Evolutionary conservation across 2,888 invertebrate genomes (phyloP).

Genomic region (Brachyptera putata): DNA sequence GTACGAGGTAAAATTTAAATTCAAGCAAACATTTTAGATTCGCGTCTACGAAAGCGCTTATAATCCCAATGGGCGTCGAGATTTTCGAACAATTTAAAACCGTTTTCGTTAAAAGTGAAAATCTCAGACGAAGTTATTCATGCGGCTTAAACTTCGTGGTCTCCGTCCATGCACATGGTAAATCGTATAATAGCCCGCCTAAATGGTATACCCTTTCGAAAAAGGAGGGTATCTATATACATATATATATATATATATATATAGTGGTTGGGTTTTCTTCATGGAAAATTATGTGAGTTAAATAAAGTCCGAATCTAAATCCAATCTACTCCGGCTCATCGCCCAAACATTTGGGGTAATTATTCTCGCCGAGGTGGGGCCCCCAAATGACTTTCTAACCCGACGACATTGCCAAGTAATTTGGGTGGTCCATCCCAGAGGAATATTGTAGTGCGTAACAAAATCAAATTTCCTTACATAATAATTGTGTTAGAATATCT

Average conservation of each 20-base stretch:
- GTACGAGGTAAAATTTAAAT: too few species aligned
- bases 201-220: conserved; percentile 2
- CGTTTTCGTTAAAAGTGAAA: too few species aligned
- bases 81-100: too few species aligned
- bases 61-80: too few species aligned
- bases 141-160: too few species aligned
- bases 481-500: conserved; percentile 11
- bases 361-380: neutral
- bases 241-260: neutral
- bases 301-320: neutral
- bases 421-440: conserved; percentile 7
- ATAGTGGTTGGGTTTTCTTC: neutral
- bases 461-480: conserved; percentile 11
- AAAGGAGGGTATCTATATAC: neutral
- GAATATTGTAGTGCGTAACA: conserved; percentile 4
- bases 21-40: too few species aligned
- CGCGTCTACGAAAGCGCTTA: too few species aligned
- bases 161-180: too few species aligned
- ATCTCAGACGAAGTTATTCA: too few species aligned
- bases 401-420: conserved; percentile 1
- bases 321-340: neutral
- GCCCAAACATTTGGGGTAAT: neutral
- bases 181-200: conserved; percentile 1
- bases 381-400: neutral
- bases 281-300: neutral